A percentile compares a stretch with the other conserved stretches of the same genome.
Evolutionary conservation across 1,140 invertebrate species (phyloP).

Genomic region (Scylla paramamosain): DNA sequence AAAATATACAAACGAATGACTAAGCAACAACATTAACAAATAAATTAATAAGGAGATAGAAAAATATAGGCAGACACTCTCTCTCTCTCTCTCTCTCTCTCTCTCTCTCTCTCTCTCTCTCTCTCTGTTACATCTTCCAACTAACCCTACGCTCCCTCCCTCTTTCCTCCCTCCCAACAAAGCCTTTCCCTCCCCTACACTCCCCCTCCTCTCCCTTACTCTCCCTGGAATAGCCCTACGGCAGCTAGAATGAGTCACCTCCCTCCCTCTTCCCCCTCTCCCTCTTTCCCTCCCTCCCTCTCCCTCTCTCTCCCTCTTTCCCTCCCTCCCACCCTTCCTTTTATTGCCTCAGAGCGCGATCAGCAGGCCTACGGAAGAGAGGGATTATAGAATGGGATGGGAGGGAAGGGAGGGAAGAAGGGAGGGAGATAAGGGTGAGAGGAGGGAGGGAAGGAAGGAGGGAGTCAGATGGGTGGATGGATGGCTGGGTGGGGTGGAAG

Average conservation of each 20-base stretch:
- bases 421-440: not conserved
- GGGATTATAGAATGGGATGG: not conserved
- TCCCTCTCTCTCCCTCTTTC: not conserved
- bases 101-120: conserved; percentile 19
- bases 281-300: conserved; percentile 10
- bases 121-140: not conserved
- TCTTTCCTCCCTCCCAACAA: not conserved
- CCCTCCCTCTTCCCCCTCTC: not conserved
- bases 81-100: too few relatives aligned
- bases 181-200: not conserved
- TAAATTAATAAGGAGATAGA: too few relatives aligned
- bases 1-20: too few relatives aligned
- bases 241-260: not conserved
- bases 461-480: not conserved
- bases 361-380: conserved; percentile 25
- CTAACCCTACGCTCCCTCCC: not conserved
- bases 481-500: not conserved
- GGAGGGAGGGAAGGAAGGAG: not conserved
- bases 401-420: not conserved
- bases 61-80: too few relatives aligned
- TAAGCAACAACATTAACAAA: too few relatives aligned
- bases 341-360: conserved; percentile 48
- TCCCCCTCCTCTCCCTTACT: not conserved
- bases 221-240: not conserved
- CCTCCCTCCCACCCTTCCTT: not conserved